Percentiles rank a stretch among this genome's conserved stretches.
These are phyloP conservation scores for Drosophila siamana DNA, from an alignment of 2,888 invertebrate species.

Conservation along the genomic window DNA sequence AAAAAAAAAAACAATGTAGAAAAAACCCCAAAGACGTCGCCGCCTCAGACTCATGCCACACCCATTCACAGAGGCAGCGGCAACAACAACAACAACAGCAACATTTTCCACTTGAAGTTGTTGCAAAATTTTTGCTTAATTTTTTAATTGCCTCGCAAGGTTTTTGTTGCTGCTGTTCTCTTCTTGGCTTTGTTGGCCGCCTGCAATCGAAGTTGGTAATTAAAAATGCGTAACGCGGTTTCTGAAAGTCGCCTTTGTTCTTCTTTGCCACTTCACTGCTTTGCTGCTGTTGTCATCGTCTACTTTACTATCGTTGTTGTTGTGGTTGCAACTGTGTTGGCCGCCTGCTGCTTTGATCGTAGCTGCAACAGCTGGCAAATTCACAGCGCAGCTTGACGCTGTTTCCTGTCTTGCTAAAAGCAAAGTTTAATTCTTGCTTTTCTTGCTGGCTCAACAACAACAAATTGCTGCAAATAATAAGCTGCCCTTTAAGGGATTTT, in stretches of 20 bases:
- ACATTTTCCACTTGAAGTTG: slow-evolving; percentile 33
- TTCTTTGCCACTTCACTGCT: slow-evolving; percentile 32
- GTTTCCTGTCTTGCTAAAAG: slow-evolving; percentile 40
- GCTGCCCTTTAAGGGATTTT: background rate
- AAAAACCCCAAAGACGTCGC: slow-evolving; percentile 21
- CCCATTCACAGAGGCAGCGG: slow-evolving; percentile 35
- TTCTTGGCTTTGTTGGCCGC: slow-evolving; percentile 19
- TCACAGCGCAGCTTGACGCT: slow-evolving; percentile 28
- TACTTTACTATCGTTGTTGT: slow-evolving; percentile 1
- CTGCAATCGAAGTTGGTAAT: slow-evolving; percentile 64
- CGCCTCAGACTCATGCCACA: slow-evolving; percentile 41
- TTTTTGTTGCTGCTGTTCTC: slow-evolving; percentile 39
- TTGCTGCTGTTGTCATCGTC: slow-evolving; percentile 12
- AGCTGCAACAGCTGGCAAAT: slow-evolving; percentile 38
- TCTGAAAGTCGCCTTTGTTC: slow-evolving; percentile 56
- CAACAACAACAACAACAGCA: slow-evolving; percentile 25
- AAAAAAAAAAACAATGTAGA: background rate
- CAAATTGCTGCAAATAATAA: background rate
- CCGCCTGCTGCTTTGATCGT: slow-evolving; percentile 51
- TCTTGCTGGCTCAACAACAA: background rate
- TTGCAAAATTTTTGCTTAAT: slow-evolving; percentile 61
- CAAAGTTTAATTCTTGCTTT: slow-evolving; percentile 13
- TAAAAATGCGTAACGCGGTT: slow-evolving; percentile 78
- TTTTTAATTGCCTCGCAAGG: slow-evolving; percentile 66
- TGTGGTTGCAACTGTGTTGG: slow-evolving; percentile 14